Percentiles rank a stretch among this genome's conserved stretches.
Conservation (phyloP, 1,140 invertebrate genomes). For the Drosophila ercepeae region DNA sequence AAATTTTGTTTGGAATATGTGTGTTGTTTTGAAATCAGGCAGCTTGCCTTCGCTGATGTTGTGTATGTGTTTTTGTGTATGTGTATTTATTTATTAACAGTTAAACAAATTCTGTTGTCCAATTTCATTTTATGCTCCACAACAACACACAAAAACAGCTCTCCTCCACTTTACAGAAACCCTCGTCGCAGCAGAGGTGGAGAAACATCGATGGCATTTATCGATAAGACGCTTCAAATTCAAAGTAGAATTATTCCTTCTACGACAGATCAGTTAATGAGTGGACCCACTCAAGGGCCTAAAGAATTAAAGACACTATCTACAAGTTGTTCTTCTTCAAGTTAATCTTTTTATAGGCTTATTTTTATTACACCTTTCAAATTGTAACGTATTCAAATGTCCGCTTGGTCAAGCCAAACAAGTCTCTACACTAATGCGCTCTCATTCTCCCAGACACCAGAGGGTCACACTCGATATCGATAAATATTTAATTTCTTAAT, state of each 20-base stretch:
- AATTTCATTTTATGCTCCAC: conserved; percentile 77
- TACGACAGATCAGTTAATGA: too few relatives aligned
- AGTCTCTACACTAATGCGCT: conserved; percentile 49
- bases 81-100: conserved; percentile 40
- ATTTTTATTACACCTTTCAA: not conserved
- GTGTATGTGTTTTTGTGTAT: conserved; percentile 20
- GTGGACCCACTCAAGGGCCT: too few relatives aligned
- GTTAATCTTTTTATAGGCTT: too few relatives aligned
- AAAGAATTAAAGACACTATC: not conserved
- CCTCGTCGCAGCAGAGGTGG: conserved; percentile 58
- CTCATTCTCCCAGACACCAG: not conserved
- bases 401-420: conserved; percentile 6
- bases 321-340: not conserved
- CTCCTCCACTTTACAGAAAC: conserved; percentile 70
- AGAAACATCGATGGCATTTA: not conserved
- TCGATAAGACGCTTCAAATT: not conserved
- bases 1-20: conserved; percentile 9
- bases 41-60: conserved; percentile 34
- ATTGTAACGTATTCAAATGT: conserved; percentile 1
- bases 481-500: not conserved
- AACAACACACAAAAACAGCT: conserved; percentile 78
- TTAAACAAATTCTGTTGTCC: conserved; percentile 60
- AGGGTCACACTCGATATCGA: conserved; percentile 23
- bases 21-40: conserved; percentile 44
- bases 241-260: too few relatives aligned